phyloP scores from a whole-genome alignment of 2,797 vertebrate genomes.

The Acipenser ruthenus region DNA sequence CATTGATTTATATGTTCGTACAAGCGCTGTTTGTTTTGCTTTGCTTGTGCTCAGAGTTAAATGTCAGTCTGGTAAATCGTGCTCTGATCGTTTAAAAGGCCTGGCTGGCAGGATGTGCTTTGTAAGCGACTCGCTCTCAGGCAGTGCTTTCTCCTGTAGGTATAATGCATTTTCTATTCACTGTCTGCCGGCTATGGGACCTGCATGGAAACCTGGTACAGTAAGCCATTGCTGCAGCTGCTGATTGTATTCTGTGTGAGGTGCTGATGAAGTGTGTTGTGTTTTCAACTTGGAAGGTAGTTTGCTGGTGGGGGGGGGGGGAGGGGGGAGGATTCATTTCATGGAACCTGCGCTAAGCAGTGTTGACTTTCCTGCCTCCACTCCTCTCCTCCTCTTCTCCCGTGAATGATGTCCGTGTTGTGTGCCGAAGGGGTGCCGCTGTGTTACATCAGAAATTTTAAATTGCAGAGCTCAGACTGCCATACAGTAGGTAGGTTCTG shows the following conservation, averaged over 20 bases:
- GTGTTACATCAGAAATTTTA: constrained; percentile 25
- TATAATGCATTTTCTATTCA: constrained; percentile 5
- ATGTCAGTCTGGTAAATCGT: constrained; percentile 10
- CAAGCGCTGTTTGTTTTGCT: not conserved
- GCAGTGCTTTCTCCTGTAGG: constrained; percentile 10
- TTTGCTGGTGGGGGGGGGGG: not conserved
- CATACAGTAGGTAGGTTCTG: constrained; percentile 28
- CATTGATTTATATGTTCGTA: no score
- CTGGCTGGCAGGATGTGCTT: constrained; percentile 13
- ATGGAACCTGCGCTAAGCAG: not conserved
- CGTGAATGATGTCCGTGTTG: constrained; percentile 21
- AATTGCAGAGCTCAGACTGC: constrained; percentile 18
- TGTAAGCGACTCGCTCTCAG: constrained; percentile 7
- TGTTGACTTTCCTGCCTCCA: not conserved
- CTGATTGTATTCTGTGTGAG: constrained; percentile 2
- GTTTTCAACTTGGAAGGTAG: not conserved
- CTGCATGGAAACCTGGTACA: not conserved
- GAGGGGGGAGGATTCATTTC: not conserved
- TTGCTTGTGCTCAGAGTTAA: not conserved
- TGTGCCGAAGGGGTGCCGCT: constrained; percentile 20
- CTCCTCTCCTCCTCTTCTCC: not conserved
- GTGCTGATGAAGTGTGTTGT: no score
- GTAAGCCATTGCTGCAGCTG: constrained; percentile 2
- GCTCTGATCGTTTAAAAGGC: constrained; percentile 20
- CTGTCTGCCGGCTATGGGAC: not conserved